Conservation (phyloP, 2,797 vertebrate species). For the Ibycter americanus region DNA sequence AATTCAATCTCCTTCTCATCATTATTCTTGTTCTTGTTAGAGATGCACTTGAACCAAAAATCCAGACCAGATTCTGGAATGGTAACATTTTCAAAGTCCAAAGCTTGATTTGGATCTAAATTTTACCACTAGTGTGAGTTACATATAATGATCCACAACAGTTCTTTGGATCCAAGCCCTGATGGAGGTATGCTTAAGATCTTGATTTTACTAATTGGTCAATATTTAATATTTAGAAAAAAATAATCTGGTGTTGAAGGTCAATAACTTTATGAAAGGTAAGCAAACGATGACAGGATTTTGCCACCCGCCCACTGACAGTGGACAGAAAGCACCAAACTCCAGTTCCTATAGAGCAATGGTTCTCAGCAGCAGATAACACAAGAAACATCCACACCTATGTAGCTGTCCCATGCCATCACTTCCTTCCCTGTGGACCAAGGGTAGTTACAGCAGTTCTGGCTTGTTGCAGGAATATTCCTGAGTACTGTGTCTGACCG, state of each 20-base stretch:
- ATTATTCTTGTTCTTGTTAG: neutral
- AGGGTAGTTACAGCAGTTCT: neutral
- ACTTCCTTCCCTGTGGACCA: neutral
- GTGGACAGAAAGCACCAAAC: neutral
- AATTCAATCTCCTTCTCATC: neutral
- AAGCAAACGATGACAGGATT: neutral
- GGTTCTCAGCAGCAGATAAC: neutral
- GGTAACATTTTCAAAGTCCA: neutral
- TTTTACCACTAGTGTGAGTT: neutral
- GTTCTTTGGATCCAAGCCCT: neutral
- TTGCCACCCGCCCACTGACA: neutral
- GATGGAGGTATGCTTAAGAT: neutral
- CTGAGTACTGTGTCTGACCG: neutral
- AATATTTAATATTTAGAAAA: neutral
- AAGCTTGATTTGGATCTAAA: neutral
- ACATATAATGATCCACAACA: neutral
- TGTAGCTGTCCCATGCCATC: neutral
- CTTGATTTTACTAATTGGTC: neutral
- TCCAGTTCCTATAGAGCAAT: neutral
- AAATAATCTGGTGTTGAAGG: neutral
- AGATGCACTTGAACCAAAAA: neutral
- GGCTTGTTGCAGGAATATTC: neutral
- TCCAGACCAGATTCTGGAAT: neutral
- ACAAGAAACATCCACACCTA: neutral
- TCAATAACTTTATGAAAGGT: neutral